Evolutionary conservation across 2,113 vertebrate genomes (phyloP).

Genomic region (Platichthys flesus): DNA sequence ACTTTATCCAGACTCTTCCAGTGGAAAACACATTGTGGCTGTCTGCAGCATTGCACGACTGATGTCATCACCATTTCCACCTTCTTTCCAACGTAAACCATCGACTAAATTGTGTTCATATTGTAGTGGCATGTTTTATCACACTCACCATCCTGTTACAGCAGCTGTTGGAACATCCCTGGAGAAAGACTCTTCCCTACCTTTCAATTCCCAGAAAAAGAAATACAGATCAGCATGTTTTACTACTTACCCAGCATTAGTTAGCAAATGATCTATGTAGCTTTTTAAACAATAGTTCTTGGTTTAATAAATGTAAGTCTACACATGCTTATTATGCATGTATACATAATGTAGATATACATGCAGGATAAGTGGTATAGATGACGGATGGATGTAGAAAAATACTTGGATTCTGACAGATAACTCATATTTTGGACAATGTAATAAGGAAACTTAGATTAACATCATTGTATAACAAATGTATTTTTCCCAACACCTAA

Average conservation of each 20-base stretch:
- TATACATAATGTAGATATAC: too few relatives aligned
- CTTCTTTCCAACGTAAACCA: neutral
- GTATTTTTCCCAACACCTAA: constrained; percentile 12
- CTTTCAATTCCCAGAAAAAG: constrained; percentile 7
- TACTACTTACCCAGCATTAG: neutral
- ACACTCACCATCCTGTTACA: neutral
- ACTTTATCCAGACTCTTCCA: constrained; percentile 18
- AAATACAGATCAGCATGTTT: neutral
- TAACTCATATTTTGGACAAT: neutral
- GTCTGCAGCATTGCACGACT: neutral
- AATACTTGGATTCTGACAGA: neutral
- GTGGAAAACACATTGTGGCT: constrained; percentile 46
- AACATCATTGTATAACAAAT: neutral
- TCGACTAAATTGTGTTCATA: neutral
- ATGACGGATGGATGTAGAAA: neutral
- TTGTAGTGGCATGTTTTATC: neutral
- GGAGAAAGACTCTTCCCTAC: neutral
- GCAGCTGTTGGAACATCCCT: neutral
- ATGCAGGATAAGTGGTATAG: too few relatives aligned
- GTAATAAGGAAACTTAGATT: neutral
- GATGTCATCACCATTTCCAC: neutral
- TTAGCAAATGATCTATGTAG: too few relatives aligned
- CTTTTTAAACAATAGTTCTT: neutral
- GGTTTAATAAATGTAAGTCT: neutral
- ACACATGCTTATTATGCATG: too few relatives aligned